Base-by-base conservation (phyloP, 2,888 invertebrate genomes). In the Elysia crispata region DNA sequence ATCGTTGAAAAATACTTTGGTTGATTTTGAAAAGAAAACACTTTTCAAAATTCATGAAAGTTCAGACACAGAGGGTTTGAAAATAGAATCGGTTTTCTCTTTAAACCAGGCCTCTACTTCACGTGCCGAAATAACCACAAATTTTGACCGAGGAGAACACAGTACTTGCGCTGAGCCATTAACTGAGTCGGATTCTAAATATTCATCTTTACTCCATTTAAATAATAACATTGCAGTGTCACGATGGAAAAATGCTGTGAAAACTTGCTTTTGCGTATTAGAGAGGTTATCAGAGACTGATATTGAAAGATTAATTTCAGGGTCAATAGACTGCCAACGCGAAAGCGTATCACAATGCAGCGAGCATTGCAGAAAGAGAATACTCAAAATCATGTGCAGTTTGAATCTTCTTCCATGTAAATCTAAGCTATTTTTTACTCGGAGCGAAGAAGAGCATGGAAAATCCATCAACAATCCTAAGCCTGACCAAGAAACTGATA, bases 21-120 rank as follows among this genome's bases (percentile, higher is more conserved):
- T 11, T 30, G 8, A 18, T 8, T n/a, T n/a, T n/a, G 1, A 15
- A 62, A 62, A 62, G 5, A 41, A 74, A 25, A 5, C 23, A 5
- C 3, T 28, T 28, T 57, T 13, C 23, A 31, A 60, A 1, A 0
- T 33, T 50, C 57, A 28, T n/a, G 70, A 49, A 18, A 60, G 62
- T 20, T 54, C 1, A 60, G 62, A 25, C 0, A 60, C 0, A 18
- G 69, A 18, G 25, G 33, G 20, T 49, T 60, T 69, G 31, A 77
- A 70, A 72, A 77, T 77, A 25, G 70, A 70, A 31, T 77, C 77
- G 5, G 70, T 77, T 41, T 77, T 60, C 41, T 77, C 77, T 6
- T 41, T 41, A 41, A 41, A 41, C 41, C 41, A 41, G 41, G 41
- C 41, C n/a, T n/a, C n/a, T n/a, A n/a, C n/a, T n/a, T n/a, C n/a